phyloP scores from a whole-genome alignment of 2,113 vertebrate genomes.

The Trochalopteron elliotii region DNA sequence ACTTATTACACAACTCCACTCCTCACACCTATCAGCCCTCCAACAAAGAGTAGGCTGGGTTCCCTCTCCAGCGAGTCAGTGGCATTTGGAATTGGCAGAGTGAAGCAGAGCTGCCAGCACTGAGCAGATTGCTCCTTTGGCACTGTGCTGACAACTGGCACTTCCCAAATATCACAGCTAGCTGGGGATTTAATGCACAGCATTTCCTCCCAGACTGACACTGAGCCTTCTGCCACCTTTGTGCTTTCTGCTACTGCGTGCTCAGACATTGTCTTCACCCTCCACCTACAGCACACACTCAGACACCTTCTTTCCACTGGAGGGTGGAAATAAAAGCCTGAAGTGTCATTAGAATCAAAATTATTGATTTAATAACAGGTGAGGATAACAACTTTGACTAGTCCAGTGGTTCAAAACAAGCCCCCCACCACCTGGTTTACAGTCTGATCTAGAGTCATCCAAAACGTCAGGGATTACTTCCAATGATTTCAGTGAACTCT shows the following conservation, averaged over 20 bases:
- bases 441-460: background rate
- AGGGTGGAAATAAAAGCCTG: background rate
- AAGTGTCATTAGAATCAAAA: background rate
- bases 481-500: background rate
- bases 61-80: constrained; percentile 47
- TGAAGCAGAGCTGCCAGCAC: constrained; percentile 47
- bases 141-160: constrained; percentile 56
- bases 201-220: background rate
- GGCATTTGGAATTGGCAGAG: constrained; percentile 50
- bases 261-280: background rate
- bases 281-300: background rate
- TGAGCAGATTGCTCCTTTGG: constrained; percentile 66
- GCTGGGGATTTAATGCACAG: constrained; percentile 29
- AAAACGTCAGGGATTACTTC: background rate
- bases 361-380: background rate
- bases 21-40: constrained; percentile 53
- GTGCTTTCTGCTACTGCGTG: background rate
- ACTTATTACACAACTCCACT: constrained; percentile 47
- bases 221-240: constrained; percentile 48
- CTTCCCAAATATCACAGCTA: constrained; percentile 52
- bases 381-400: background rate
- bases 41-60: constrained; percentile 32
- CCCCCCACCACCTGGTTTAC: background rate
- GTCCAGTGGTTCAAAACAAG: background rate
- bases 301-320: background rate